Evolutionary conservation across 2,888 invertebrate genomes (phyloP).

Genomic region (Euplagia quadripunctaria): DNA sequence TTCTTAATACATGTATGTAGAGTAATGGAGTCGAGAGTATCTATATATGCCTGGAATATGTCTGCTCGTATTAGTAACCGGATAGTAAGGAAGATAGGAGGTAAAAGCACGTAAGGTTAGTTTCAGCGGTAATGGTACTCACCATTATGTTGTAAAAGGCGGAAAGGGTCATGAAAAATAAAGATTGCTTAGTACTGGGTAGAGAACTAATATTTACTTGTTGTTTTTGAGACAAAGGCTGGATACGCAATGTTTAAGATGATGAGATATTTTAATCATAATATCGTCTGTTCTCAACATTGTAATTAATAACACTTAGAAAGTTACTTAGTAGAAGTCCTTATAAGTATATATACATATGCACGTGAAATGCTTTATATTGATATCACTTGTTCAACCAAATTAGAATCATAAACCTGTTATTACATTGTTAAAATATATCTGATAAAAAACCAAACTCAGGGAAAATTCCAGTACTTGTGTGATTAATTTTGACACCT

Average conservation of each 20-base stretch:
- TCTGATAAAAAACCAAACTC: neutral
- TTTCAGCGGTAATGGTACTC: conserved; percentile 6
- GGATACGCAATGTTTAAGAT: neutral
- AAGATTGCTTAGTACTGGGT: neutral
- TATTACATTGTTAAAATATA: no score
- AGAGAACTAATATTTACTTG: neutral
- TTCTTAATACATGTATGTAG: conserved; percentile 36
- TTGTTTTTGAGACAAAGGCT: neutral
- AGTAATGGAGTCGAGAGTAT: conserved; percentile 26
- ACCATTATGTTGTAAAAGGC: neutral
- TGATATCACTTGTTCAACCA: no score
- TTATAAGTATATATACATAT: no score
- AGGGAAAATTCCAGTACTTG: neutral
- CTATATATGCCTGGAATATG: conserved; percentile 7
- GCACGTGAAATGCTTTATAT: no score
- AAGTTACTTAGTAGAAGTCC: no score
- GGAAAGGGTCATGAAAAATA: conserved; percentile 23
- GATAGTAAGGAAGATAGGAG: conserved; percentile 28
- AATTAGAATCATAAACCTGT: neutral
- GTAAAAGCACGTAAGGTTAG: conserved; percentile 23
- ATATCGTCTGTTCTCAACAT: no score
- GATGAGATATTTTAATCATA: no score
- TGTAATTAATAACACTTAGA: no score
- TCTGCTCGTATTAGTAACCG: conserved; percentile 37
- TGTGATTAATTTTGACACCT: neutral